A percentile compares a stretch with the other conserved stretches of the same genome.
Evolutionary conservation across 2,888 invertebrate species (phyloP).

Genomic region (Alloplasta piceator): DNA sequence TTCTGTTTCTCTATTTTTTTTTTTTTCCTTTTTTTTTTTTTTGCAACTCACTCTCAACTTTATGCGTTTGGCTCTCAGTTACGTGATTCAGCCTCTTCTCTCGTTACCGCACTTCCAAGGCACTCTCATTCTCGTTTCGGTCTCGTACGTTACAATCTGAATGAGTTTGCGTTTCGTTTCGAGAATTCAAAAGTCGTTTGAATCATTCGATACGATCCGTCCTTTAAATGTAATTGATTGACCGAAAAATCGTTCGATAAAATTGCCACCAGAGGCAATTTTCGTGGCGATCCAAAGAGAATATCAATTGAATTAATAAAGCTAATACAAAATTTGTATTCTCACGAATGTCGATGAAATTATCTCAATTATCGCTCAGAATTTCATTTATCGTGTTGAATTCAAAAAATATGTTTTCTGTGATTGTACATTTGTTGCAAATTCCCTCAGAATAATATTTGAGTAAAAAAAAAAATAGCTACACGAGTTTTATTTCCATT

Average conservation of each 20-base stretch:
- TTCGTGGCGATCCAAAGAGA: too few relatives aligned
- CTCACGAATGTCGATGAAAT: too few relatives aligned
- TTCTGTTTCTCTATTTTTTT: conserved; percentile 15
- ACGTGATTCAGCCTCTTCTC: conserved; percentile 62
- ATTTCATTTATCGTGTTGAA: too few relatives aligned
- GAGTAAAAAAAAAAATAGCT: conserved; percentile 1
- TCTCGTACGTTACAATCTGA: neutral
- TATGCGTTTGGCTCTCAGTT: conserved; percentile 52
- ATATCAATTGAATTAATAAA: too few relatives aligned
- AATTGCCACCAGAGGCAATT: too few relatives aligned
- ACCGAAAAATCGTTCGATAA: too few relatives aligned
- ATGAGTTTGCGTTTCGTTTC: conserved; percentile 3
- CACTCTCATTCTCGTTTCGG: neutral
- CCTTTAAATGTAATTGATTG: too few relatives aligned
- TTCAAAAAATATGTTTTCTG: too few relatives aligned
- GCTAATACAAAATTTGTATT: too few relatives aligned
- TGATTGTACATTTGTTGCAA: too few relatives aligned
- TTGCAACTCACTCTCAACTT: conserved; percentile 44
- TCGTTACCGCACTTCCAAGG: conserved; percentile 13
- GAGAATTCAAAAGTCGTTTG: neutral
- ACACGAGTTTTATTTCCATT: neutral
- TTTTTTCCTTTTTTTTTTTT: conserved; percentile 14
- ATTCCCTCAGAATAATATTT: conserved; percentile 4
- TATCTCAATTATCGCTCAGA: too few relatives aligned
- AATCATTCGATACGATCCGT: conserved; percentile 9